phyloP scores from a whole-genome alignment of 2,113 vertebrate species.

The Centropus unirufus region DNA sequence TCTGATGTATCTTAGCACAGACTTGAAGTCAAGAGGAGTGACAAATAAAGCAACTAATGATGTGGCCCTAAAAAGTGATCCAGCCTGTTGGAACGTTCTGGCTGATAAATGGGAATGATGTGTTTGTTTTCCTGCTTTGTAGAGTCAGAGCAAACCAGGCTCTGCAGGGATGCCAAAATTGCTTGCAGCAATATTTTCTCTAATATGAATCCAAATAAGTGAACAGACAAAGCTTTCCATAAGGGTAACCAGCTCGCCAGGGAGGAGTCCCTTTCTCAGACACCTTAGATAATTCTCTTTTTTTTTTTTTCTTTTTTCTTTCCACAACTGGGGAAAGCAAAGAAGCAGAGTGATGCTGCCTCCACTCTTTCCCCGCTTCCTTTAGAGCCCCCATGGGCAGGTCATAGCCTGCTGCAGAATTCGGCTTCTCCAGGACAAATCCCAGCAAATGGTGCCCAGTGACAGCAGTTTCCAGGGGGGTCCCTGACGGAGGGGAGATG shows the following conservation, averaged over 20 bases:
- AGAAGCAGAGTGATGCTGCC: not conserved
- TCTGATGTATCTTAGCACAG: not conserved
- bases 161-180: not conserved
- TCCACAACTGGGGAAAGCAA: not conserved
- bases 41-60: not conserved
- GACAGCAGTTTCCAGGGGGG: not conserved
- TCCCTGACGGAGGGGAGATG: too few relatives aligned
- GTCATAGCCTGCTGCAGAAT: not conserved
- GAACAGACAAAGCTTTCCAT: not conserved
- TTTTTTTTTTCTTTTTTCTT: not conserved
- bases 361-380: too few relatives aligned
- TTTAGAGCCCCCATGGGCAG: fast-evolving
- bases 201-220: conserved; percentile 27
- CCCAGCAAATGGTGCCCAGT: too few relatives aligned
- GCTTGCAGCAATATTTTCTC: conserved; percentile 22
- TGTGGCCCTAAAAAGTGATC: not conserved
- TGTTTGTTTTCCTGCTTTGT: not conserved
- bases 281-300: not conserved
- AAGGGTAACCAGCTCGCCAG: not conserved
- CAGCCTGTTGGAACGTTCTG: not conserved
- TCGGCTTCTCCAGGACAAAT: not conserved
- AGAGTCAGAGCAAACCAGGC: conserved; percentile 6
- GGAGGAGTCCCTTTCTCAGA: not conserved
- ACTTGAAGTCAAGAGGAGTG: not conserved
- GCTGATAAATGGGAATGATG: not conserved